Evolutionary conservation across 2,113 vertebrate genomes (phyloP).

Genomic region (Lophius piscatorius): DNA sequence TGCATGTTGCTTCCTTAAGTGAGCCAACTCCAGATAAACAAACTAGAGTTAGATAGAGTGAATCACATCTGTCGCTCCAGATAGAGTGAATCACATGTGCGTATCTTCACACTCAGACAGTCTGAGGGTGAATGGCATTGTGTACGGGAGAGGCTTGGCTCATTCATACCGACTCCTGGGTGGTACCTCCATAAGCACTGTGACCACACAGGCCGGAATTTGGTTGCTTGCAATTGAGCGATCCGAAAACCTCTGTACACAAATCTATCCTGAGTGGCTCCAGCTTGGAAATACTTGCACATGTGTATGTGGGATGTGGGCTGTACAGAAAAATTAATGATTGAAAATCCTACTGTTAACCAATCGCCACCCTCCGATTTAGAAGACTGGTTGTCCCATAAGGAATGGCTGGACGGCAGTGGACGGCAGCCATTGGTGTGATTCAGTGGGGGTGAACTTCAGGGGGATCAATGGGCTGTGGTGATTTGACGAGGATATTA

Average conservation of each 20-base stretch:
- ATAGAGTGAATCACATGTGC: slow-evolving; percentile 39
- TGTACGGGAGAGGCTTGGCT: slow-evolving; percentile 40
- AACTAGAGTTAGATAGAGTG: slow-evolving; percentile 16
- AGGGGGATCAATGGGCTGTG: slow-evolving; percentile 9
- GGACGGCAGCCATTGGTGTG: slow-evolving; percentile 7
- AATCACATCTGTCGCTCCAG: slow-evolving; percentile 37
- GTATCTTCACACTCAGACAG: slow-evolving; percentile 9
- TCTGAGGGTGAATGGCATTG: slow-evolving; percentile 57
- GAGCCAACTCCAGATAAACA: slow-evolving; percentile 63
- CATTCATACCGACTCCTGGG: slow-evolving; percentile 37
- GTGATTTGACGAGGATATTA: slow-evolving; percentile 57
- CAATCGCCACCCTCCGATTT: slow-evolving; percentile 23
- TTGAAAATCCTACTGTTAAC: slow-evolving; percentile 17
- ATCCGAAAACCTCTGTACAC: slow-evolving; percentile 1
- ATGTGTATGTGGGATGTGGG: neutral
- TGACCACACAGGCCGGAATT: slow-evolving; percentile 38
- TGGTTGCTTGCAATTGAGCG: slow-evolving; percentile 27
- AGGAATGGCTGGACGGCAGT: slow-evolving; percentile 16
- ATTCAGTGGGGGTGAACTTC: slow-evolving; percentile 22
- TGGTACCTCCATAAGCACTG: slow-evolving; percentile 41
- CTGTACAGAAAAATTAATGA: too few species aligned
- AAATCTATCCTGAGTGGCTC: neutral
- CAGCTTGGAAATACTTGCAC: slow-evolving; percentile 1
- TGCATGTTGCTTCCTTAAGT: slow-evolving; percentile 54
- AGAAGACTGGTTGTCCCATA: slow-evolving; percentile 12